Percentiles rank a stretch among this genome's conserved stretches.
These are phyloP conservation scores for Pachydiplax longipennis DNA, from an alignment of 2,888 invertebrate species.

Conservation along the genomic window DNA sequence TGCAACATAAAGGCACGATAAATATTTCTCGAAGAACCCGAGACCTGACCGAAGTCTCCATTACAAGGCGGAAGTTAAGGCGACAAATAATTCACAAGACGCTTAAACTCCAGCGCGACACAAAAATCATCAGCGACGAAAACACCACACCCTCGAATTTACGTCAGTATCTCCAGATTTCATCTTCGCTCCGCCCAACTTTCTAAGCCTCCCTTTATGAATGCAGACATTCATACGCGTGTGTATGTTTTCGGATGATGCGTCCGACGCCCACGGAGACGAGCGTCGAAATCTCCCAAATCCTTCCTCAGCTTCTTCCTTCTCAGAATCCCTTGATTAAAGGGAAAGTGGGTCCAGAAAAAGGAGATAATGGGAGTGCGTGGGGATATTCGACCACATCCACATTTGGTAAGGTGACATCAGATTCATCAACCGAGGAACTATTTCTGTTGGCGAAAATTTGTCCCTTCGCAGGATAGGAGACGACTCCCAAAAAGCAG, in stretches of 20 bases:
- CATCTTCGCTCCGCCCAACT: not conserved
- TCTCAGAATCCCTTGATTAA: not conserved
- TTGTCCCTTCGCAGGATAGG: too few relatives aligned
- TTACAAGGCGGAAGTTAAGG: not conserved
- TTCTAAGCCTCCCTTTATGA: not conserved
- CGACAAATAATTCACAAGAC: not conserved
- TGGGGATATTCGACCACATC: not conserved
- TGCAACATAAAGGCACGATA: not conserved
- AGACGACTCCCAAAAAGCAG: too few relatives aligned
- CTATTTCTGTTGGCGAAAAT: too few relatives aligned
- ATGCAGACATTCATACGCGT: not conserved
- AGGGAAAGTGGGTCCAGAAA: not conserved
- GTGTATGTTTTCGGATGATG: not conserved
- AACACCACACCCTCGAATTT: not conserved
- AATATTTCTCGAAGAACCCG: not conserved
- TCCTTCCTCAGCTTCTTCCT: not conserved
- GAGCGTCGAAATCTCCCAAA: not conserved
- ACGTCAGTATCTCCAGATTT: not conserved
- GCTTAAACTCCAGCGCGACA: not conserved
- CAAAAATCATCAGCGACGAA: not conserved
- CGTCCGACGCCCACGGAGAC: not conserved
- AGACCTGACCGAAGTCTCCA: too few relatives aligned
- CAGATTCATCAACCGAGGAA: too few relatives aligned
- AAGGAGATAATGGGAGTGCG: not conserved
- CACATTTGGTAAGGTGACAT: too few relatives aligned